Evolutionary conservation across 2,113 vertebrate species (phyloP).

Genomic region (Motacilla tschutschensis): DNA sequence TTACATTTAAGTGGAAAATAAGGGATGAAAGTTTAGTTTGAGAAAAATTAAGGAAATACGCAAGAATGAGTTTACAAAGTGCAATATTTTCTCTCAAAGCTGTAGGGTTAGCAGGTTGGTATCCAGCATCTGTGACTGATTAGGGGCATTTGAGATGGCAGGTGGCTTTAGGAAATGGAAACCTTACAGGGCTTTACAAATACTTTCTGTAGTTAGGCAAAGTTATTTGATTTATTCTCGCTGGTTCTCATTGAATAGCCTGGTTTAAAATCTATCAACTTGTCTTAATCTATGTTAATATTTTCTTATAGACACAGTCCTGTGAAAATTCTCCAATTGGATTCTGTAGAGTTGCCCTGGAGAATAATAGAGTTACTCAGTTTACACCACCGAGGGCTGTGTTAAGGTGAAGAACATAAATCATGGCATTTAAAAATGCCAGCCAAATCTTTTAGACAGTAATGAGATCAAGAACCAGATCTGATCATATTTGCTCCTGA

Average conservation of each 20-base stretch:
- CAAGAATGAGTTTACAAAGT: slow-evolving; percentile 73
- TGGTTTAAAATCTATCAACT: slow-evolving; percentile 61
- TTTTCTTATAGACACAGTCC: slow-evolving; percentile 34
- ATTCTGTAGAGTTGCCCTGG: slow-evolving; percentile 31
- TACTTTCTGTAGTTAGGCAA: slow-evolving; percentile 65
- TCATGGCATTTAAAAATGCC: slow-evolving; percentile 57
- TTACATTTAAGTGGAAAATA: slow-evolving; percentile 78
- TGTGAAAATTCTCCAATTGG: slow-evolving; percentile 50
- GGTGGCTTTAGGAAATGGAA: slow-evolving; percentile 77
- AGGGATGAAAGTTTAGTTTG: slow-evolving; percentile 70
- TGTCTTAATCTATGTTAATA: slow-evolving; percentile 56
- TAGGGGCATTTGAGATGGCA: slow-evolving; percentile 74
- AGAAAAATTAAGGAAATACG: slow-evolving; percentile 76
- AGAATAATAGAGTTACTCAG: slow-evolving; percentile 51
- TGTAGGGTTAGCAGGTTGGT: slow-evolving; percentile 72
- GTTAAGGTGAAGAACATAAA: slow-evolving; percentile 58
- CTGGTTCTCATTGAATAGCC: slow-evolving; percentile 35
- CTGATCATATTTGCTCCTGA: slow-evolving; percentile 51
- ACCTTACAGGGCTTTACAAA: slow-evolving; percentile 71
- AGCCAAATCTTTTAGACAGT: slow-evolving; percentile 57
- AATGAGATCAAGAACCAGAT: slow-evolving; percentile 61
- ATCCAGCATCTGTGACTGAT: slow-evolving; percentile 74
- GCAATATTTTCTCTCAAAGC: slow-evolving; percentile 75
- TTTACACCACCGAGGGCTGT: slow-evolving; percentile 21
- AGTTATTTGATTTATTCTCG: slow-evolving; percentile 63